Conservation (phyloP, 1,140 invertebrate genomes). For the Helicoverpa armigera region DNA sequence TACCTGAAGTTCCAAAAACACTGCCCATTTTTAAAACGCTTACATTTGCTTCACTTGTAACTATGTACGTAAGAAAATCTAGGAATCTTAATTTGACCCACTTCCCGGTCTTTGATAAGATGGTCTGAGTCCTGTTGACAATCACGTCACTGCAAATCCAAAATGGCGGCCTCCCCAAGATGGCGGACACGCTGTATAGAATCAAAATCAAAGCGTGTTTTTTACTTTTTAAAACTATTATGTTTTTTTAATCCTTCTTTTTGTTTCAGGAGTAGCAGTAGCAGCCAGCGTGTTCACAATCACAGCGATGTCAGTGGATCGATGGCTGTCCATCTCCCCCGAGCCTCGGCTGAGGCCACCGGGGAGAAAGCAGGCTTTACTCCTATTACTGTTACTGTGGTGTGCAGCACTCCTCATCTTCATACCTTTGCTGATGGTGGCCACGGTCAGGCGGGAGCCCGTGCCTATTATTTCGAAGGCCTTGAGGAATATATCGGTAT, state of each 20-base stretch:
- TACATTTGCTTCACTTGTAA: too few species aligned
- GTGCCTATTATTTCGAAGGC: constrained; percentile 77
- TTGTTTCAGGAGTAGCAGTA: constrained; percentile 90
- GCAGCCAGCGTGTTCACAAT: constrained; percentile 93
- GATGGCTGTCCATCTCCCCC: constrained; percentile 91
- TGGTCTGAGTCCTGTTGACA: too few species aligned
- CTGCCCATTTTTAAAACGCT: too few species aligned
- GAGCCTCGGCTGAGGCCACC: constrained; percentile 89
- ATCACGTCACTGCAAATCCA: too few species aligned
- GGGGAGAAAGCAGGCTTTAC: constrained; percentile 87
- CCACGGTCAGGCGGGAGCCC: constrained; percentile 75
- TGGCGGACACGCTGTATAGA: too few species aligned
- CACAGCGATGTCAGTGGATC: constrained; percentile 92
- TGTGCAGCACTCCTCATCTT: constrained; percentile 89
- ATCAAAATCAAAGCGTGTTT: too few species aligned
- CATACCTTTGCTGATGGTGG: constrained; percentile 88
- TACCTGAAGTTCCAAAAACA: too few species aligned
- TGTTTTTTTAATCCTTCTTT: background rate
- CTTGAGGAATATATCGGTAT: constrained; percentile 74
- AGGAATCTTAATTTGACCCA: too few species aligned
- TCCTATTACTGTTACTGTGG: constrained; percentile 90
- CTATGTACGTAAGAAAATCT: too few species aligned
- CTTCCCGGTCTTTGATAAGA: too few species aligned
- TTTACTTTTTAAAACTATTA: background rate
- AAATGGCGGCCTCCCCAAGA: too few species aligned